Evolutionary conservation across 2,888 invertebrate species (phyloP).

Genomic region (Hydroisotoma schaefferi): DNA sequence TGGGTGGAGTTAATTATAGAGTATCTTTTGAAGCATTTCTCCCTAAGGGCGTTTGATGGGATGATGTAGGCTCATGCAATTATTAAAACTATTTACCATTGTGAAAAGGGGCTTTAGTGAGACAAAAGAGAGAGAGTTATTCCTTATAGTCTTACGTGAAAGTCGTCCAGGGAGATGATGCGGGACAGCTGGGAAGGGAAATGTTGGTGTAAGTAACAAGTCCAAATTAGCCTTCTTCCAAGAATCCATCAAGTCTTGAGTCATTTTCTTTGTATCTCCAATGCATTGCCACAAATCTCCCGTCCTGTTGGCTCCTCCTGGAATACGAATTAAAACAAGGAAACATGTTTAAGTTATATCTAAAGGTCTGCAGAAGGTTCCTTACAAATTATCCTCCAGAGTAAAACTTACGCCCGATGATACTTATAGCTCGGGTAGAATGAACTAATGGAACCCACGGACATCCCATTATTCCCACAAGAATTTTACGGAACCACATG

Average conservation of each 20-base stretch:
- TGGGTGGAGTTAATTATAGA: too few relatives aligned
- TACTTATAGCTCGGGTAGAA: constrained; percentile 26
- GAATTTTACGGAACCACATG: constrained; percentile 20
- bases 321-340: neutral
- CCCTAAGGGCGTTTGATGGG: too few relatives aligned
- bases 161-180: constrained; percentile 34
- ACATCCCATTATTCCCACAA: constrained; percentile 22
- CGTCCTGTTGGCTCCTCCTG: constrained; percentile 38
- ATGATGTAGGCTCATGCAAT: too few relatives aligned
- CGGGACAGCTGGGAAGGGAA: constrained; percentile 48
- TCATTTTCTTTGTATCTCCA: constrained; percentile 37
- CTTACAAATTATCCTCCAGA: neutral
- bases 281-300: constrained; percentile 32
- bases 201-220: constrained; percentile 52
- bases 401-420: constrained; percentile 24
- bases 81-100: neutral
- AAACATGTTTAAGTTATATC: neutral
- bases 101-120: neutral
- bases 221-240: constrained; percentile 49
- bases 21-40: too few relatives aligned
- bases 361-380: neutral
- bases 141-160: constrained; percentile 29
- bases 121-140: neutral
- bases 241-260: constrained; percentile 18
- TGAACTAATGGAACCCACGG: constrained; percentile 31